These are phyloP conservation scores for Apodemus speciosus DNA, from an alignment of 2,113 vertebrate species.

Conservation along the genomic window DNA sequence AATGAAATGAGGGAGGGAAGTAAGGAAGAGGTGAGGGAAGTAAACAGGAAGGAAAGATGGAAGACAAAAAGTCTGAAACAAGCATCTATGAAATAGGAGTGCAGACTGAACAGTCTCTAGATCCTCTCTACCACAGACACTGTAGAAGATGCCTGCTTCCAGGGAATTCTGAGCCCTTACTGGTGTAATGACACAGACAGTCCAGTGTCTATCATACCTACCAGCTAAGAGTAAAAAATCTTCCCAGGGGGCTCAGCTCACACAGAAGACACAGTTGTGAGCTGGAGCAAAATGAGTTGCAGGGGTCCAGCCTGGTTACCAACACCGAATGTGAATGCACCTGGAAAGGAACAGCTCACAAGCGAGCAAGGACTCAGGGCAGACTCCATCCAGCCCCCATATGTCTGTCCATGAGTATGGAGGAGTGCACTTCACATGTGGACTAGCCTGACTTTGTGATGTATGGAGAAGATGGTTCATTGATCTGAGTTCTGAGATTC, in stretches of 20 bases:
- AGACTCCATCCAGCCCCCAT: neutral
- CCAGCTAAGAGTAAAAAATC: neutral
- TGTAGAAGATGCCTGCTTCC: neutral
- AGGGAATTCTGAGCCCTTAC: neutral
- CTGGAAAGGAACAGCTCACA: fast-evolving
- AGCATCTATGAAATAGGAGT: neutral
- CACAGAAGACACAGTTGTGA: neutral
- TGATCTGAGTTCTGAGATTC: neutral
- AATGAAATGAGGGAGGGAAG: neutral
- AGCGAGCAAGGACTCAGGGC: neutral
- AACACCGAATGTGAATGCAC: neutral
- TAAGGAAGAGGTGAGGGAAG: neutral
- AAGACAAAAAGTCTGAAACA: neutral
- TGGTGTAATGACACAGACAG: neutral
- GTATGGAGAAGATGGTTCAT: neutral
- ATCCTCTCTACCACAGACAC: neutral
- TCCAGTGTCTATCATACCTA: neutral
- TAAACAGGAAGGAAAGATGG: neutral
- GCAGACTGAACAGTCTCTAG: neutral
- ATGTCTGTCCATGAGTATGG: too few species aligned
- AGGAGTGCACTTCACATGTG: neutral
- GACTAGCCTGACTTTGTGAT: neutral
- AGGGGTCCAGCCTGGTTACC: neutral
- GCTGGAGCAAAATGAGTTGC: neutral
- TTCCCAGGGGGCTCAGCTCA: neutral